phyloP scores from a whole-genome alignment of 23 tunicate genomes.

The Trididemnum clinides region DNA sequence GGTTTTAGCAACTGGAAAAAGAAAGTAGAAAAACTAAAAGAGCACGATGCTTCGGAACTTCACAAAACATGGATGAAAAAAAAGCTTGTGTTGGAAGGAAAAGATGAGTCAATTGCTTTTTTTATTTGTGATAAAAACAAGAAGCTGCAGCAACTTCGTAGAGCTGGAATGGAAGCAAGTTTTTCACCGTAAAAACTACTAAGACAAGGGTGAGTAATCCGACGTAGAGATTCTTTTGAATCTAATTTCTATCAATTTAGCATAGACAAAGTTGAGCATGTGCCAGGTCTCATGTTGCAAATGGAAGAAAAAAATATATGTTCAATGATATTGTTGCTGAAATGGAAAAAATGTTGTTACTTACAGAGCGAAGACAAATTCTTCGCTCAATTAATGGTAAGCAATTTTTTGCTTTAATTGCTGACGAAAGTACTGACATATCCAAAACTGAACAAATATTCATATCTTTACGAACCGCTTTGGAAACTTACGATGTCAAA shows the following conservation, averaged over 20 bases:
- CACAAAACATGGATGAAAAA: conserved; percentile 18
- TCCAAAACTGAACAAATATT: conserved; percentile 18
- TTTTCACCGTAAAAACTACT: conserved; percentile 8
- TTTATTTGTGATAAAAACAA: conserved; percentile 9
- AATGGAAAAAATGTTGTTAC: conserved; percentile 16
- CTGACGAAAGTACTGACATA: conserved; percentile 21
- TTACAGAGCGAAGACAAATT: conserved; percentile 28
- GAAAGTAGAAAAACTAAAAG: not conserved
- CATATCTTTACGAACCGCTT: no score
- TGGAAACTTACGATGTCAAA: no score
- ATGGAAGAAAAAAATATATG: conserved; percentile 27
- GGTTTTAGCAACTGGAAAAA: not conserved
- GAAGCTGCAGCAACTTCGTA: conserved; percentile 29
- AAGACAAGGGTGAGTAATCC: conserved; percentile 16
- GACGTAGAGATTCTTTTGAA: conserved; percentile 29
- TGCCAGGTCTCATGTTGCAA: conserved; percentile 20
- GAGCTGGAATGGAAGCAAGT: conserved; percentile 32
- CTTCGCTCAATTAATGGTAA: conserved; percentile 29
- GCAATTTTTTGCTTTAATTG: conserved; percentile 21
- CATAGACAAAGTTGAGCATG: conserved; percentile 25
- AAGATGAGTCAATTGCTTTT: conserved; percentile 20
- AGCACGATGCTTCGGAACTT: conserved; percentile 18
- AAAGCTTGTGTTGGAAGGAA: conserved; percentile 18
- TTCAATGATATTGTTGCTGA: conserved; percentile 20
- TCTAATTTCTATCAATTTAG: conserved; percentile 5